Conservation (phyloP, 1,140 invertebrate genomes). For the Zaprionus capensis region DNA sequence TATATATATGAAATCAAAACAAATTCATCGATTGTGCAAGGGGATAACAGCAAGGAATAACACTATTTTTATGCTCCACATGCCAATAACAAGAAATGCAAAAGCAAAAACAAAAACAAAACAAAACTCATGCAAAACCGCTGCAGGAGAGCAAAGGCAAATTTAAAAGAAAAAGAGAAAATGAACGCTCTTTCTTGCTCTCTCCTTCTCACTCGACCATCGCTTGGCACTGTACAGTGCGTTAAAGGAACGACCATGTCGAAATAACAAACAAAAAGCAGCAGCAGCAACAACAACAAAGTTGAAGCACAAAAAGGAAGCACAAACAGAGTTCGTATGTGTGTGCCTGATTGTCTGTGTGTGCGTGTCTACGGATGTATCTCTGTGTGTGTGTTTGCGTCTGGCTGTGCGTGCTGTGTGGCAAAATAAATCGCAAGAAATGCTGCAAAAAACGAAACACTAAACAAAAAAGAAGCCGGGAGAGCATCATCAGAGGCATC, state of each 20-base stretch:
- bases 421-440: conserved; percentile 55
- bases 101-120: conserved; percentile 21
- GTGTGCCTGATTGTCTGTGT: conserved; percentile 6
- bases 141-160: conserved; percentile 52
- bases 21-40: background rate
- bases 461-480: conserved; percentile 57
- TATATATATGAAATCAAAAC: background rate
- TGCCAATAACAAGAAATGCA: background rate
- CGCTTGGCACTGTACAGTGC: conserved; percentile 17
- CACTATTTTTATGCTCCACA: conserved; percentile 5
- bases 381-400: conserved; percentile 8
- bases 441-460: conserved; percentile 33
- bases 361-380: conserved; percentile 1
- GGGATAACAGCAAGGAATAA: conserved; percentile 6
- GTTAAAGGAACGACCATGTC: conserved; percentile 41
- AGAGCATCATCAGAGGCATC: conserved; percentile 22
- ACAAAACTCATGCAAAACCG: conserved; percentile 44
- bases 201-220: background rate
- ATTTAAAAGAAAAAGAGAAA: conserved; percentile 22
- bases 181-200: conserved; percentile 12
- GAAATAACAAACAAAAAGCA: conserved; percentile 49
- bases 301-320: conserved; percentile 52
- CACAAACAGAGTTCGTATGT: conserved; percentile 20
- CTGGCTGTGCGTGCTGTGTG: conserved; percentile 35
- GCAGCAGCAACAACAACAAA: conserved; percentile 41